Base-by-base conservation (phyloP, 2,113 vertebrate genomes). In the Dinomys branickii region DNA sequence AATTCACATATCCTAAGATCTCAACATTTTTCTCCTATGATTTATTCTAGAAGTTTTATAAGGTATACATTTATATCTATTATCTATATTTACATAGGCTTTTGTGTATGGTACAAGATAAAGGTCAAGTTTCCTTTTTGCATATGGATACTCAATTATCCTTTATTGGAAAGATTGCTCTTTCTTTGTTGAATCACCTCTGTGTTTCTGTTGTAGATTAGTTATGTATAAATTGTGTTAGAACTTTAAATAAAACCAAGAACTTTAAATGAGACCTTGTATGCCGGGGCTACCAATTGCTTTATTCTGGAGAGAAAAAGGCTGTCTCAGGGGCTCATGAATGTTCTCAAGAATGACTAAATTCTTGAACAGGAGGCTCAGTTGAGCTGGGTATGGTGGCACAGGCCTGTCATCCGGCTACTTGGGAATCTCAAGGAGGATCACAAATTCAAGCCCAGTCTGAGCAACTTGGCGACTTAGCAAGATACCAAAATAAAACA, bases 211-310 rank as follows among this genome's bases (percentile, higher is more conserved):
- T 56, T 73, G 59, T 80, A 94, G 85, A 50, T 71, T 85, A 81
- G 7, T 80, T 85, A 13, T 41, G 63, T 47, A 54, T 88, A 58
- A 13, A 22, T 91, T 86, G 41, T 73, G 54, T 54, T 88, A 47
- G 4, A 44, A 61, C 91, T 94, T 93, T 38, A 95, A 87, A 88
- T 61, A 12, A 44, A 58, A n/a, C 20, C 35, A n/a, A 47, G 4
- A 44, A 61, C 91, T 94, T 93, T 38, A 95, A 87, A 88, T 61
- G 17, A 44, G 65, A n/a, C 20, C 35, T 65, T 93, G 28, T 83
- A n/a, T 56, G n/a, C 41, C 30, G 38, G 3, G n/a, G 12, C 83
- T 47, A 61, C 35, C n/a, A 73, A 22, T 38, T 83, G 47, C 2
- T 69, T 11, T 88, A 94, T 78, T 80, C 30, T 47, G 47, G 52